Conservation (phyloP, 2,797 vertebrate species). For the Falco rusticolus region DNA sequence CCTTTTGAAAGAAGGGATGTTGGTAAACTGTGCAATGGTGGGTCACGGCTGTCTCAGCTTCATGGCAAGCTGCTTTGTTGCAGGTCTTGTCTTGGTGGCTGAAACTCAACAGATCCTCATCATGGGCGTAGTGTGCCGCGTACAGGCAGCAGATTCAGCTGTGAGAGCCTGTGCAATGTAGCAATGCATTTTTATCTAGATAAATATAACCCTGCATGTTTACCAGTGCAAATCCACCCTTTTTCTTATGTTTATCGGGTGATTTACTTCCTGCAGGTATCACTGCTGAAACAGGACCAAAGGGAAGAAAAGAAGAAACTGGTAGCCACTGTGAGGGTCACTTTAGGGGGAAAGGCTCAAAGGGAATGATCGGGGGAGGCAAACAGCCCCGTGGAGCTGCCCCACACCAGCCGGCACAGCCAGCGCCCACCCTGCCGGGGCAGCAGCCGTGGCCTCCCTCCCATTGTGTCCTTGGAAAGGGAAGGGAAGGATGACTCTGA, state of each 20-base stretch:
- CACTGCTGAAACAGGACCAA: not conserved
- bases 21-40: not conserved
- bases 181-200: fast-evolving
- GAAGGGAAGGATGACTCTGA: not conserved
- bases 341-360: not conserved
- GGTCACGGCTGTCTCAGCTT: not conserved
- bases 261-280: not conserved
- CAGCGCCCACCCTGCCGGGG: not conserved
- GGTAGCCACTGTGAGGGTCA: not conserved
- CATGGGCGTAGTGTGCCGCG: not conserved
- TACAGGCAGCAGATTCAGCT: not conserved
- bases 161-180: not conserved
- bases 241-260: not conserved
- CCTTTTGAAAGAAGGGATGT: not conserved
- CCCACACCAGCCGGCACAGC: not conserved
- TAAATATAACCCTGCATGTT: not conserved
- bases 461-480: too few species aligned
- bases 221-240: not conserved
- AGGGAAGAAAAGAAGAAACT: not conserved
- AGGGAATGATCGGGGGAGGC: not conserved
- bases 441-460: not conserved
- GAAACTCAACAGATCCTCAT: not conserved
- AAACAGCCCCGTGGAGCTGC: not conserved
- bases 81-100: not conserved
- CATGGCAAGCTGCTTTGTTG: not conserved